phyloP scores from a whole-genome alignment of 2,113 vertebrate genomes.

The Lepidothrix coronata region DNA sequence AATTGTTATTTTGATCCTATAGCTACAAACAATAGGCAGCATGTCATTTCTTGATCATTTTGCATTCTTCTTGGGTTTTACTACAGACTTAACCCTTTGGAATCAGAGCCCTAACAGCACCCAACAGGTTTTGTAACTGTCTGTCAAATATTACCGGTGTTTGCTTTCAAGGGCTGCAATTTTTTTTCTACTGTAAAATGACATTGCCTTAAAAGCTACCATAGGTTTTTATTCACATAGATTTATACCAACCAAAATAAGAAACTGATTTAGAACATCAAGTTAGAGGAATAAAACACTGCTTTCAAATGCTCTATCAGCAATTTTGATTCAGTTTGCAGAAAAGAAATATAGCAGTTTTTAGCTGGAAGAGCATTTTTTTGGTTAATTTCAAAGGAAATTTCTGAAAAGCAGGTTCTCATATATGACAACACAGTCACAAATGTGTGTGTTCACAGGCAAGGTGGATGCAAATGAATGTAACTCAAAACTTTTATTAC shows the following conservation, averaged over 20 bases:
- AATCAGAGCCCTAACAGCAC: background rate
- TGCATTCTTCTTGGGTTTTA: conserved; percentile 69
- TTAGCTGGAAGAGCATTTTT: background rate
- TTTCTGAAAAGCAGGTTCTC: background rate
- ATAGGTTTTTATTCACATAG: background rate
- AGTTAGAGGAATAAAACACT: background rate
- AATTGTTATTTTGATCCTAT: conserved; percentile 83
- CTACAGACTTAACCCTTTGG: conserved; percentile 70
- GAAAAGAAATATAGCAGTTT: background rate
- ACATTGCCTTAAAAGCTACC: background rate
- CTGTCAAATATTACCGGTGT: background rate
- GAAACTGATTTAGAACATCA: background rate
- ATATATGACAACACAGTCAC: background rate
- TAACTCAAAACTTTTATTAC: background rate
- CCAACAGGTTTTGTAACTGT: background rate
- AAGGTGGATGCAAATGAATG: background rate
- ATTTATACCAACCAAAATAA: background rate
- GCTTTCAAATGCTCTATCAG: background rate
- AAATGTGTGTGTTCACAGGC: background rate
- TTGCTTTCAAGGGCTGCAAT: background rate
- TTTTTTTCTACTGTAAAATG: background rate
- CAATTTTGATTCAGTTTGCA: background rate
- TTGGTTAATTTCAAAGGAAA: background rate
- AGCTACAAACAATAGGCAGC: conserved; percentile 81
- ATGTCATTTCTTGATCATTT: conserved; percentile 76